A percentile compares a stretch with the other conserved stretches of the same genome.
Conservation (phyloP, 2,888 invertebrate genomes). For the Thymelicus lineola region DNA sequence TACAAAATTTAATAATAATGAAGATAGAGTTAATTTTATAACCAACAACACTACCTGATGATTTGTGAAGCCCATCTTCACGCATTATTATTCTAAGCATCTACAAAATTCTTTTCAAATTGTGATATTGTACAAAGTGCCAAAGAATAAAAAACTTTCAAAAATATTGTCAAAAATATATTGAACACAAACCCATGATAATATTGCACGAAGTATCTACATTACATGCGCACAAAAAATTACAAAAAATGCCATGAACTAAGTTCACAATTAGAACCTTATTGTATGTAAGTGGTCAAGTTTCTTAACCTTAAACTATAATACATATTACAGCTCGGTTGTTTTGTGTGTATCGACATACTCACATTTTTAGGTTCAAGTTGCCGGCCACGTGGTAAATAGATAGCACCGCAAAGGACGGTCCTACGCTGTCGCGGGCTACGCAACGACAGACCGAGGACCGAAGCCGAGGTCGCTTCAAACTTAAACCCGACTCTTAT, state of each 20-base stretch:
- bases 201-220: background rate
- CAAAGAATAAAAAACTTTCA: too few relatives aligned
- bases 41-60: too few relatives aligned
- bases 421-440: conserved; percentile 69
- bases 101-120: too few relatives aligned
- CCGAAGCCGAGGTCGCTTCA: conserved; percentile 43
- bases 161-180: too few relatives aligned
- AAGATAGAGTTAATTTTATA: too few relatives aligned
- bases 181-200: too few relatives aligned
- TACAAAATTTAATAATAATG: too few relatives aligned
- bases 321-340: conserved; percentile 1
- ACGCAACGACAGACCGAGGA: conserved; percentile 71
- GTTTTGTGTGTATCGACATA: conserved; percentile 44
- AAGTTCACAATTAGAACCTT: background rate
- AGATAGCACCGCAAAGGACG: conserved; percentile 49
- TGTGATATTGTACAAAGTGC: too few relatives aligned
- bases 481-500: conserved; percentile 45
- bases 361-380: conserved; percentile 67
- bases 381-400: conserved; percentile 75
- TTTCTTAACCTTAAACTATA: conserved; percentile 6
- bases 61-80: too few relatives aligned
- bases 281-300: background rate
- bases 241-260: background rate
- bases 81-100: too few relatives aligned
- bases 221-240: background rate